phyloP scores from a whole-genome alignment of 2,888 invertebrate species.

The Polydrusus tereticollis region DNA sequence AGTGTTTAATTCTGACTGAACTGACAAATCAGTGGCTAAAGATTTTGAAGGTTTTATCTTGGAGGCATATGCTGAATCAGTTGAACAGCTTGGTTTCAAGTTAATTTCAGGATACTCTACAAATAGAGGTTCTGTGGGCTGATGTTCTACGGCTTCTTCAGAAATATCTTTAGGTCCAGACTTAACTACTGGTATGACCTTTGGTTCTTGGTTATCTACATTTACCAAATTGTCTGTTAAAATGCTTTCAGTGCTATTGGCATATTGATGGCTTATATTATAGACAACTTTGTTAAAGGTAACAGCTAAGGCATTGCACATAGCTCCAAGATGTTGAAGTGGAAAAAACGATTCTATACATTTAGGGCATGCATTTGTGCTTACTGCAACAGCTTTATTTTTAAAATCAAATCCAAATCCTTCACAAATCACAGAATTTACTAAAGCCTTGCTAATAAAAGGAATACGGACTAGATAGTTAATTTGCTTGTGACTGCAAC shows the following conservation, averaged over 20 bases:
- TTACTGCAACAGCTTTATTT: constrained; percentile 59
- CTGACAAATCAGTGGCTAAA: constrained; percentile 45
- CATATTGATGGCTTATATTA: constrained; percentile 71
- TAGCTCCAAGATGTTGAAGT: constrained; percentile 78
- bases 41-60: constrained; percentile 67
- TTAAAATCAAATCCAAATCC: constrained; percentile 74
- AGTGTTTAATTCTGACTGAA: constrained; percentile 30
- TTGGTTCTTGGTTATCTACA: constrained; percentile 26
- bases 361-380: constrained; percentile 66
- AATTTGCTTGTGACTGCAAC: constrained; percentile 76
- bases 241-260: constrained; percentile 56
- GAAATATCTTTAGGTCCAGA: not conserved
- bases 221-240: constrained; percentile 52
- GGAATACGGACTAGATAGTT: constrained; percentile 73
- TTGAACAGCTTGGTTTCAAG: constrained; percentile 52
- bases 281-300: constrained; percentile 76
- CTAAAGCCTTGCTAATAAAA: constrained; percentile 74
- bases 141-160: not conserved
- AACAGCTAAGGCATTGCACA: constrained; percentile 82
- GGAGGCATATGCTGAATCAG: constrained; percentile 51
- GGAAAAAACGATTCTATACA: constrained; percentile 74
- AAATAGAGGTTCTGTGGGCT: constrained; percentile 47
- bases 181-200: constrained; percentile 11
- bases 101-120: constrained; percentile 42
- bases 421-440: constrained; percentile 73